A percentile compares a stretch with the other conserved stretches of the same genome.
phyloP scores from a whole-genome alignment of 1,140 invertebrate species.

The Sinonovacula constricta region DNA sequence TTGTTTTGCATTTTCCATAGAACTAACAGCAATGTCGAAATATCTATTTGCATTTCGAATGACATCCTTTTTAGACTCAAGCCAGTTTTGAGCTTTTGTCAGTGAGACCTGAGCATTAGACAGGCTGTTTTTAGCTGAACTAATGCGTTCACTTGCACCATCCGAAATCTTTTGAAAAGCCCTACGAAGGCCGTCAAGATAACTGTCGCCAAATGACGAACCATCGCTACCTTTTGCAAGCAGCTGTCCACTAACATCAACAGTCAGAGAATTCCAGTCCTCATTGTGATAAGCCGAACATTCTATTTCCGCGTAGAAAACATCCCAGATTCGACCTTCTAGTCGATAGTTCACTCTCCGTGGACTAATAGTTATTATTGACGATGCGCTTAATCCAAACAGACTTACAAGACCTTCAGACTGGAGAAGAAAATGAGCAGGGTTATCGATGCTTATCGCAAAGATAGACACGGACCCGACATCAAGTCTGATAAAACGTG shows the following conservation, averaged over 20 bases:
- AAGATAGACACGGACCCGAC: conserved; percentile 5
- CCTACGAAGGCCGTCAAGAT: background rate
- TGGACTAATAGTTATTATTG: background rate
- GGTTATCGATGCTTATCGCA: conserved; percentile 8
- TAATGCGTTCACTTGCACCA: conserved; percentile 14
- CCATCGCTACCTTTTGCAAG: conserved; percentile 1
- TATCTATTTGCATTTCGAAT: conserved; percentile 26
- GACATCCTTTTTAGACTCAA: conserved; percentile 2
- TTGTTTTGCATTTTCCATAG: conserved; percentile 39
- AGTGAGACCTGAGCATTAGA: conserved; percentile 19
- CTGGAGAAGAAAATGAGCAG: conserved; percentile 6
- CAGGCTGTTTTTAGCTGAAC: background rate
- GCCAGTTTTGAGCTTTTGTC: conserved; percentile 32
- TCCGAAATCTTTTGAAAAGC: conserved; percentile 1
- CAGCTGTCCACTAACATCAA: conserved; percentile 19
- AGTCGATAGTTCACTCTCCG: conserved; percentile 12
- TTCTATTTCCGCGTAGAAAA: conserved; percentile 12
- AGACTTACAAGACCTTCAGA: background rate
- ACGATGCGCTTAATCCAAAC: conserved; percentile 9
- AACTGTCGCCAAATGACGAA: conserved; percentile 16
- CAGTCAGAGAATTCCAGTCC: conserved; percentile 25
- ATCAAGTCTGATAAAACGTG: conserved; percentile 19
- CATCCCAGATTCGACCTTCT: conserved; percentile 38
- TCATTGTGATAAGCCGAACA: conserved; percentile 12
- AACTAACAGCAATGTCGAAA: conserved; percentile 46